phyloP scores from a whole-genome alignment of 2,888 invertebrate genomes.

The Pecten maximus region DNA sequence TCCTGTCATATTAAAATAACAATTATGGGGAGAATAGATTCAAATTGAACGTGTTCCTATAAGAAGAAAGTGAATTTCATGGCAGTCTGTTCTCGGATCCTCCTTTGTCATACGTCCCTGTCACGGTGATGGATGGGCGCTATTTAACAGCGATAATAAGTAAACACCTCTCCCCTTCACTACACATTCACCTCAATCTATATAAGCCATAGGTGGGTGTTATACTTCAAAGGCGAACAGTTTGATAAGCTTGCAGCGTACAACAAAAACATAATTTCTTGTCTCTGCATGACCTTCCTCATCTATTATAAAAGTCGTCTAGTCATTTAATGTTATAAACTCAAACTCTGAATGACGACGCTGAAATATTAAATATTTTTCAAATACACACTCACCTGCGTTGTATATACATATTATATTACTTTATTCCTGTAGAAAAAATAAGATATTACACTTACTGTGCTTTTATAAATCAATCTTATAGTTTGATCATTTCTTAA shows the following conservation, averaged over 20 bases:
- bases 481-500: too few species aligned
- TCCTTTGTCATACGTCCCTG: background rate
- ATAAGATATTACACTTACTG: too few species aligned
- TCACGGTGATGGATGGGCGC: background rate
- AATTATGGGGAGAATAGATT: background rate
- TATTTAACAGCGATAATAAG: background rate
- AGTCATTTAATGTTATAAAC: background rate
- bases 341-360: background rate
- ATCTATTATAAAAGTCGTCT: background rate
- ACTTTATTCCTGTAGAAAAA: too few species aligned
- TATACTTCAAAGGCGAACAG: background rate
- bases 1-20: background rate
- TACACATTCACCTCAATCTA: background rate
- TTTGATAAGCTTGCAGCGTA: background rate
- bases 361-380: background rate
- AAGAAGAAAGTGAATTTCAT: conserved; percentile 14
- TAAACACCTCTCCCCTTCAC: background rate
- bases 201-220: background rate
- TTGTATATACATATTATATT: too few species aligned
- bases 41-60: background rate
- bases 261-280: background rate
- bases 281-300: background rate
- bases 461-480: too few species aligned
- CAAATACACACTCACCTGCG: too few species aligned
- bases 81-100: background rate